A percentile compares a stretch with the other conserved stretches of the same genome.
Evolutionary conservation across 2,113 vertebrate species (phyloP).

Genomic region (Semnopithecus entellus): DNA sequence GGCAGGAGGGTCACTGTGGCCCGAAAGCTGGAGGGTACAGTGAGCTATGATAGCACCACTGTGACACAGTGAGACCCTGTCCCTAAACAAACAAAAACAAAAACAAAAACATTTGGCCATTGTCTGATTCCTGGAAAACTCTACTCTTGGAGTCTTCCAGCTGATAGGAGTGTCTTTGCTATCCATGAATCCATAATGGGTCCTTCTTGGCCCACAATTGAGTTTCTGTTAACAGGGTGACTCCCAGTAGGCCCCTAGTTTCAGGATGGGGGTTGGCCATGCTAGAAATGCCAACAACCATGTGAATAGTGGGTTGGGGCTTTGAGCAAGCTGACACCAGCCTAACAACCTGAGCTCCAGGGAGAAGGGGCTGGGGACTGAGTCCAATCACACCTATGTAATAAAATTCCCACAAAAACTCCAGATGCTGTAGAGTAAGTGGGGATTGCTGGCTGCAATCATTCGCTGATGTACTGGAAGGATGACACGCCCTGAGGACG

Average conservation of each 20-base stretch:
- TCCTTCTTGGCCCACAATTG: background rate
- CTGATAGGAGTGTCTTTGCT: background rate
- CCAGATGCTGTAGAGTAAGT: background rate
- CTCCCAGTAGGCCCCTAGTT: background rate
- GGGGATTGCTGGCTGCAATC: background rate
- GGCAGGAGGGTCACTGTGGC: too few species aligned
- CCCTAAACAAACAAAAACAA: background rate
- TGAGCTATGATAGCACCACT: too few species aligned
- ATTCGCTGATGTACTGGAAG: background rate
- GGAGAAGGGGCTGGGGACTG: background rate
- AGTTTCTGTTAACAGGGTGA: background rate
- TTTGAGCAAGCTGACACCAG: background rate
- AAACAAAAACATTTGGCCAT: background rate
- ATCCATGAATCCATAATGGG: background rate
- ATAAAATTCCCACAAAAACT: background rate
- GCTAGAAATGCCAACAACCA: background rate
- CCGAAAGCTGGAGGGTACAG: too few species aligned
- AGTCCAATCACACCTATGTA: background rate
- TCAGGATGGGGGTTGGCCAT: background rate
- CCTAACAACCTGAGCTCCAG: background rate
- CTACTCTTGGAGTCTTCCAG: background rate
- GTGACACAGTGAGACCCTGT: too few species aligned
- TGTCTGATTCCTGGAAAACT: background rate
- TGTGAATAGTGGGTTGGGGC: background rate
- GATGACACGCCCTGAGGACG: background rate